Evolutionary conservation across 2,113 vertebrate species (phyloP).

Genomic region (Rafetus swinhoei): DNA sequence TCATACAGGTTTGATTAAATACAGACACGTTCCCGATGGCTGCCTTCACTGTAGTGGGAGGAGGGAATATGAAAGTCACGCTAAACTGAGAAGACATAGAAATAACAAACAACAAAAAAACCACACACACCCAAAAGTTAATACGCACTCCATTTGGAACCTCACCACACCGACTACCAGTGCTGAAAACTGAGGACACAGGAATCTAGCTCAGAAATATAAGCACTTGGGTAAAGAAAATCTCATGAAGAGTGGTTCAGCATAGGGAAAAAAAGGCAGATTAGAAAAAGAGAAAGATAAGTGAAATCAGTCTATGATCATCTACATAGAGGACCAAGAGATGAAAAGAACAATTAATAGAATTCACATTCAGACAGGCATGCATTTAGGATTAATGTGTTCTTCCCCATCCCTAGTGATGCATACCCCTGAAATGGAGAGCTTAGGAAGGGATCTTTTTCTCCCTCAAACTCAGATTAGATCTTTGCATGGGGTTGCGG

Average conservation of each 20-base stretch:
- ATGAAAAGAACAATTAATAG: background rate
- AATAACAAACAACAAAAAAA: background rate
- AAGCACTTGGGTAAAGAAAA: background rate
- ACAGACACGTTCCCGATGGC: constrained; percentile 36
- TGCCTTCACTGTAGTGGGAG: constrained; percentile 5
- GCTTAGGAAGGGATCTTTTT: background rate
- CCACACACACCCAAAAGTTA: background rate
- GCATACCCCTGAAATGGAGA: background rate
- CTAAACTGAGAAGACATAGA: constrained; percentile 15
- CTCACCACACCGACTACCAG: background rate
- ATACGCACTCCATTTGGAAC: background rate
- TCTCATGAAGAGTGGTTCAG: background rate
- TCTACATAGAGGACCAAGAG: background rate
- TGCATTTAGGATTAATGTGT: background rate
- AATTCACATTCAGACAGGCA: background rate
- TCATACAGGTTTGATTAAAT: constrained; percentile 63
- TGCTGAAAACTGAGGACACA: background rate
- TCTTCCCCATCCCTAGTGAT: background rate
- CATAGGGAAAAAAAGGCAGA: background rate
- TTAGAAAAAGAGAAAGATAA: background rate
- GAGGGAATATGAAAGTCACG: background rate
- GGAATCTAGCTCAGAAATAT: background rate
- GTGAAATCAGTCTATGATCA: background rate
- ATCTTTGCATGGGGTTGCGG: background rate
- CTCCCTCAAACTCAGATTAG: background rate